Percentiles rank a stretch among this genome's conserved stretches.
phyloP scores from a whole-genome alignment of 2,113 vertebrate species.

The Pantherophis guttatus region DNA sequence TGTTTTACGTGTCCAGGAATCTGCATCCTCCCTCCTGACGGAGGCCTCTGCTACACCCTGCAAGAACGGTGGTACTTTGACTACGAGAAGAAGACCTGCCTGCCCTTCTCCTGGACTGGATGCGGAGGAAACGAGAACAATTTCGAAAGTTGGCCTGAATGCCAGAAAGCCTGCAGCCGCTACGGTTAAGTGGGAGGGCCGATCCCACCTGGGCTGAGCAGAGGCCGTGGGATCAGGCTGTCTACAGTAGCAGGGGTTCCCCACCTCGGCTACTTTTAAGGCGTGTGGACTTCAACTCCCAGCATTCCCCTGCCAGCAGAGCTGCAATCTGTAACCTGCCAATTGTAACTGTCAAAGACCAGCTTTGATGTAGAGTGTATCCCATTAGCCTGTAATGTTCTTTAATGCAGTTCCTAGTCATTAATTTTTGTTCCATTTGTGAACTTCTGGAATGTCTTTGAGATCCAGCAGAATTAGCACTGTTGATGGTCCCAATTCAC shows the following conservation, averaged over 20 bases:
- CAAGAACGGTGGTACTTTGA: background rate
- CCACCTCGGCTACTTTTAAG: background rate
- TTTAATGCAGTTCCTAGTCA: background rate
- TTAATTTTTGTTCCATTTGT: background rate
- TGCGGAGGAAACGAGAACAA: constrained; percentile 2
- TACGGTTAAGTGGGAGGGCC: background rate
- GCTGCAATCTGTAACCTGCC: background rate
- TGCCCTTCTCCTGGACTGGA: background rate
- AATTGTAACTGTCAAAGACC: background rate
- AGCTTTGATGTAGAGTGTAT: background rate
- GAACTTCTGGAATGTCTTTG: background rate
- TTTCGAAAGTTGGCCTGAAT: background rate
- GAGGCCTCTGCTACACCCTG: background rate
- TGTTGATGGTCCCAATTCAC: background rate
- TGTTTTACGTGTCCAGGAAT: background rate
- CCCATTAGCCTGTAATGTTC: background rate
- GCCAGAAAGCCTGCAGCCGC: background rate
- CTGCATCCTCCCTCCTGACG: background rate
- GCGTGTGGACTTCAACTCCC: background rate
- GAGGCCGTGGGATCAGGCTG: background rate
- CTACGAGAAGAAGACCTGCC: background rate
- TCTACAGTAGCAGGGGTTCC: background rate
- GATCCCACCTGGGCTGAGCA: background rate
- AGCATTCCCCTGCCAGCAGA: background rate
- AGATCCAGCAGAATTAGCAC: background rate